Conservation (phyloP, 2,888 invertebrate species). For the Orthosia incerta region DNA sequence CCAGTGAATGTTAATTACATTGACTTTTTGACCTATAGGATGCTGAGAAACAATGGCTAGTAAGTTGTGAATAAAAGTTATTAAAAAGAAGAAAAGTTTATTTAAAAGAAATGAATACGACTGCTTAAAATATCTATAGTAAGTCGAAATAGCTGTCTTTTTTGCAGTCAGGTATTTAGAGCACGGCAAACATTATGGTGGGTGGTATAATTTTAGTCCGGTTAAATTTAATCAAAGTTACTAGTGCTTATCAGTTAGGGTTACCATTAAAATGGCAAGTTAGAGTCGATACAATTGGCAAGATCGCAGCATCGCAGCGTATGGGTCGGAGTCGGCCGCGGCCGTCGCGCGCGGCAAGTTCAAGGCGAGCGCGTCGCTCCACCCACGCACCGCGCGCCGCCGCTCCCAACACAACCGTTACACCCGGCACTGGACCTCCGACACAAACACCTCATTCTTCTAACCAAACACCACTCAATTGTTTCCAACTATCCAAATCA, state of each 20-base stretch:
- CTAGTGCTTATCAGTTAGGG: background rate
- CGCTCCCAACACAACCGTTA: slow-evolving; percentile 87
- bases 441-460: slow-evolving; percentile 80
- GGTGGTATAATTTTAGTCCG: background rate
- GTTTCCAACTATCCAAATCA: slow-evolving; percentile 72
- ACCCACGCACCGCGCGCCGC: slow-evolving; percentile 86
- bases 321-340: slow-evolving; percentile 65
- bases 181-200: background rate
- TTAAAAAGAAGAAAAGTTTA: no score
- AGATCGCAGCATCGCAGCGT: slow-evolving; percentile 68
- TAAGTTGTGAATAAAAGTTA: no score
- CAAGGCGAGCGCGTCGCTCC: slow-evolving; percentile 90
- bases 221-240: background rate
- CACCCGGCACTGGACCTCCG: slow-evolving; percentile 83
- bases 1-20: background rate
- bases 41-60: background rate
- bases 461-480: slow-evolving; percentile 76
- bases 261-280: slow-evolving; percentile 24
- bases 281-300: slow-evolving; percentile 48
- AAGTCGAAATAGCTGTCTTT: background rate
- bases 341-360: slow-evolving; percentile 88
- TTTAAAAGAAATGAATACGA: background rate
- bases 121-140: background rate
- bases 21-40: background rate
- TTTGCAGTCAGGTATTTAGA: background rate